Conservation (phyloP, 2,113 vertebrate species). For the Pardalotus punctatus region DNA sequence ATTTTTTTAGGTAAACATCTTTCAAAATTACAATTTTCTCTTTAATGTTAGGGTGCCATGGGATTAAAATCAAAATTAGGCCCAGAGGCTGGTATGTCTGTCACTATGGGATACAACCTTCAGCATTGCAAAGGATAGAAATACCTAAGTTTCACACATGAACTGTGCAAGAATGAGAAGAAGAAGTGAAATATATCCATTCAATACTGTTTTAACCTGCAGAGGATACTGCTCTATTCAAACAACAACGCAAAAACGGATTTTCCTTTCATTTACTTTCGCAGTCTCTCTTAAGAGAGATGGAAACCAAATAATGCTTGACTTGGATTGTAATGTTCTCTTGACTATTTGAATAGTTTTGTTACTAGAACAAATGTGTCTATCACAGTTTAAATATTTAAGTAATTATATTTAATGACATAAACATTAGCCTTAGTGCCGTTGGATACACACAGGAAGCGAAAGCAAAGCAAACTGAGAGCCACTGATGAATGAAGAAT, state of each 20-base stretch:
- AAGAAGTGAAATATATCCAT: background rate
- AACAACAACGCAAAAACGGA: background rate
- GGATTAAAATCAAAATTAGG: background rate
- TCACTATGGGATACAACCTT: background rate
- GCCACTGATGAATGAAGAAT: background rate
- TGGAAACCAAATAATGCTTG: background rate
- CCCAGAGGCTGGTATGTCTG: background rate
- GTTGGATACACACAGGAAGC: background rate
- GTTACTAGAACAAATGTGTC: background rate
- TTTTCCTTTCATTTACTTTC: background rate
- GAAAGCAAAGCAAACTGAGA: background rate
- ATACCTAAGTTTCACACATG: fast-evolving
- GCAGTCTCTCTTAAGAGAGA: background rate
- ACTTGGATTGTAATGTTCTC: background rate
- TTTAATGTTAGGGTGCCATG: background rate
- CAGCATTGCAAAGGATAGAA: background rate
- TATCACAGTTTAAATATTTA: background rate
- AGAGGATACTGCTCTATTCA: background rate
- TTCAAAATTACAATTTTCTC: background rate
- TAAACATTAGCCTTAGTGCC: background rate
- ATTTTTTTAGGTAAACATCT: background rate
- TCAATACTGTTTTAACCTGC: background rate
- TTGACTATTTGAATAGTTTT: background rate
- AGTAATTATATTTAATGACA: background rate
- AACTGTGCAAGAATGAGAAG: background rate